These are phyloP conservation scores for Hestina assimilis DNA, from an alignment of 1,140 invertebrate genomes.

Conservation along the genomic window DNA sequence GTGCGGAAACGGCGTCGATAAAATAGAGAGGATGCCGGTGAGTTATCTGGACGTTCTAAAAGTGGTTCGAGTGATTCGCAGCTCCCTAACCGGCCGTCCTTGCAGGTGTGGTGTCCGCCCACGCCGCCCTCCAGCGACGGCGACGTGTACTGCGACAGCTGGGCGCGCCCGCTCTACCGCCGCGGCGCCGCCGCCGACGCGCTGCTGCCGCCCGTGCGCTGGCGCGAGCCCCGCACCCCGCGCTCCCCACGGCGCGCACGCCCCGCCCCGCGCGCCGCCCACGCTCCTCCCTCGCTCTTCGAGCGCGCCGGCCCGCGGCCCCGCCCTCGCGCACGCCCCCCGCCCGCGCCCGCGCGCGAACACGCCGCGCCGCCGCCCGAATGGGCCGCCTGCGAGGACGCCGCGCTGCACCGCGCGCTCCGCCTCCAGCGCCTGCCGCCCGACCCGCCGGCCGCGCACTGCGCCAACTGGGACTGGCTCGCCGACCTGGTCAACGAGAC, in stretches of 20 bases:
- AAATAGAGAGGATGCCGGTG: constrained; percentile 58
- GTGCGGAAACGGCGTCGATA: constrained; percentile 30
- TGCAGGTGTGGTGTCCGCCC: constrained; percentile 96
- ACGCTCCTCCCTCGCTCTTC: constrained; percentile 81
- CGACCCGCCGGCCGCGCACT: constrained; percentile 80
- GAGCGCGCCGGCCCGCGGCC: constrained; percentile 52
- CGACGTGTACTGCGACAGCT: constrained; percentile 94
- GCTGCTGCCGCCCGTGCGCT: constrained; percentile 83
- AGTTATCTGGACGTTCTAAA: constrained; percentile 19
- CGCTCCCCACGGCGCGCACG: constrained; percentile 86
- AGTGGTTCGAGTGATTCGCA: background rate
- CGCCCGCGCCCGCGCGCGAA: constrained; percentile 83
- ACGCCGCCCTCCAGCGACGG: constrained; percentile 94
- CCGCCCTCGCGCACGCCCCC: constrained; percentile 40
- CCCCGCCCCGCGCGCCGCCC: constrained; percentile 80
- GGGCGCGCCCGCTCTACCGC: constrained; percentile 92
- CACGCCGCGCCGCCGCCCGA: constrained; percentile 85
- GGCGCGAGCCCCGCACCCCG: constrained; percentile 29
- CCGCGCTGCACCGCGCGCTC: constrained; percentile 91
- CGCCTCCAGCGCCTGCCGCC: constrained; percentile 81
- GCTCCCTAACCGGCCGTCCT: background rate
- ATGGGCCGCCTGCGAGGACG: constrained; percentile 95
- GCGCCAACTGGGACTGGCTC: constrained; percentile 96
- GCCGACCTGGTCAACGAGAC: constrained; percentile 94
- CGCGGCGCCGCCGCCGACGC: constrained; percentile 88